A percentile compares a stretch with the other conserved stretches of the same genome.
Conservation (phyloP, 2,113 vertebrate genomes). For the Chinchilla lanigera region DNA sequence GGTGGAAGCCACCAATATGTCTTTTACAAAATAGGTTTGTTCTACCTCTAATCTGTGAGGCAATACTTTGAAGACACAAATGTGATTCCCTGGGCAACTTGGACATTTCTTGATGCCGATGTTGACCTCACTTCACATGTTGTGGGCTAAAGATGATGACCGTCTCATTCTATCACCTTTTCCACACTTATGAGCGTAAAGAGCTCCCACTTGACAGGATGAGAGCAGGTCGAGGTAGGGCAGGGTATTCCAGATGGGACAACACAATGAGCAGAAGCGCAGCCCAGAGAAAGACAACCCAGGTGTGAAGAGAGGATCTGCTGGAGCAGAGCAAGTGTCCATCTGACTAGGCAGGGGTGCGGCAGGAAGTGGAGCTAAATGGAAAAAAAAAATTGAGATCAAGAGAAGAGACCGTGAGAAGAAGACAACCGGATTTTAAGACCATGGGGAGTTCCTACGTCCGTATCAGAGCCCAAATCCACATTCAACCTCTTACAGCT, state of each 20-base stretch:
- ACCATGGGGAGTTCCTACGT: neutral
- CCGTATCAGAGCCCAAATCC: neutral
- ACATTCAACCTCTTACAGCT: neutral
- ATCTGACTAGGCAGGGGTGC: neutral
- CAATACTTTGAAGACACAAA: neutral
- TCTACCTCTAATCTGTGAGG: neutral
- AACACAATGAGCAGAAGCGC: neutral
- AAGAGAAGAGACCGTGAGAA: neutral
- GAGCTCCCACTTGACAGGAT: neutral
- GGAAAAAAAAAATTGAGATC: neutral
- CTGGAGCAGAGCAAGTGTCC: neutral
- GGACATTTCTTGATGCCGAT: neutral
- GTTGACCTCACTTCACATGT: neutral
- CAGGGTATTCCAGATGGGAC: neutral
- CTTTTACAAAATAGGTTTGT: neutral
- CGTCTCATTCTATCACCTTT: neutral
- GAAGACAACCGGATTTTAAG: neutral
- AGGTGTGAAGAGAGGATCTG: neutral
- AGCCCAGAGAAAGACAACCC: neutral
- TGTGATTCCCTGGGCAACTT: neutral
- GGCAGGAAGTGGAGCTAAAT: neutral
- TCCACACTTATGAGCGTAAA: neutral
- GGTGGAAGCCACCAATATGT: neutral
- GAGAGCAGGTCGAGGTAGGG: neutral
- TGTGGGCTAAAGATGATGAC: neutral